Conservation (phyloP, 1,140 invertebrate species). For the Euschistus heros region DNA sequence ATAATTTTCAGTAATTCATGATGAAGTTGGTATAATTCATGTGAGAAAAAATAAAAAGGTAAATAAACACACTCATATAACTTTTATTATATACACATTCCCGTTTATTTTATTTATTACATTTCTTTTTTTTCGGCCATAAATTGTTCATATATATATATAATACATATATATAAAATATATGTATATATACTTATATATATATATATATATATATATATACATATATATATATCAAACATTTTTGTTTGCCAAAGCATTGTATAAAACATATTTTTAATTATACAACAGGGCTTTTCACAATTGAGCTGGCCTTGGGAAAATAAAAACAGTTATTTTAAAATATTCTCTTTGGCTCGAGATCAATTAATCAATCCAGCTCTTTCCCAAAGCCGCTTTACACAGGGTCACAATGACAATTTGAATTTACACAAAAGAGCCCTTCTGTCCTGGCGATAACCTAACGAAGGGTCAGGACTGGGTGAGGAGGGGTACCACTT, state of each 20-base stretch:
- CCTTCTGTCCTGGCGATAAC: not conserved
- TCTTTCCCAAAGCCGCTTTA: constrained; percentile 18
- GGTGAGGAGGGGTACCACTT: constrained; percentile 11
- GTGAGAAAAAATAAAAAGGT: not conserved
- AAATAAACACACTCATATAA: constrained; percentile 9
- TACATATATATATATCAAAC: constrained; percentile 22
- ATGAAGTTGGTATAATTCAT: no score
- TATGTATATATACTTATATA: not conserved
- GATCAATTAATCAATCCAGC: constrained; percentile 9
- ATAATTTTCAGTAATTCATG: no score
- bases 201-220: constrained; percentile 19
- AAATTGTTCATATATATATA: constrained; percentile 13
- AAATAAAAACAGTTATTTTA: constrained; percentile 13
- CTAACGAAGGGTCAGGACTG: constrained; percentile 16
- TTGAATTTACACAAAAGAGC: constrained; percentile 10
- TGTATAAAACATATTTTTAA: constrained; percentile 27
- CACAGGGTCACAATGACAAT: not conserved
- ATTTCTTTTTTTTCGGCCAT: constrained; percentile 19
- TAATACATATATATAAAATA: constrained; percentile 6
- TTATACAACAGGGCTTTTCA: constrained; percentile 17
- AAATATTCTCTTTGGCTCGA: constrained; percentile 17
- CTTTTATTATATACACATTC: constrained; percentile 25
- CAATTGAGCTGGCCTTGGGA: constrained; percentile 14
- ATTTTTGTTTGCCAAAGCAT: constrained; percentile 25
- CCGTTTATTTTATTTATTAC: constrained; percentile 22